Base-by-base conservation (phyloP, 1,140 invertebrate species). In the Drosophila seguyi region DNA sequence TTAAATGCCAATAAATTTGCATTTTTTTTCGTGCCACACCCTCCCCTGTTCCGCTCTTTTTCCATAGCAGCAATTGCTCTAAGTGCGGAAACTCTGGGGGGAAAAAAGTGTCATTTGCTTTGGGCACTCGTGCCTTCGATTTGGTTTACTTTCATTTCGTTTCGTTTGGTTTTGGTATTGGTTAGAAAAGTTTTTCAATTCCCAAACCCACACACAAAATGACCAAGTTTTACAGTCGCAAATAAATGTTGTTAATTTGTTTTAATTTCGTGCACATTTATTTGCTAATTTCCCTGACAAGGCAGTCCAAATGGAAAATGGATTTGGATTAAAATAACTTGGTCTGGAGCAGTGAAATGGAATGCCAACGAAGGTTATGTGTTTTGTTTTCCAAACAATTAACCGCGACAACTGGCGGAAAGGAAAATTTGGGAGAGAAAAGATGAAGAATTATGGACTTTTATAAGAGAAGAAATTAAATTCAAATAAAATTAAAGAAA, bases 181-280 rank as follows among this genome's bases (percentile, higher is more conserved):
- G 31, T 57, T 18, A 34, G 36, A 78, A 78, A 87, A 87, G 66
- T 87, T 87, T 87, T 87, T 87, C 84, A 87, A 87, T 87, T 84
- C 63, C 67, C 79, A 36, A 60, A 76, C 55, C 65, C 73, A 66
- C 73, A 72, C 65, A 74, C 41, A 13, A 0, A 85, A 76, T 87
- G 79, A 48, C 79, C 79, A 87, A 86, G 69, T 87, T 87, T 87
- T 63, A 83, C 77, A 79, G 79, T 77, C 75, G 67, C 71, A 84
- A 87, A 83, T 88, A 87, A 87, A 87, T 83, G 83, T 87, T 87
- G 84, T 88, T 87, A 87, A 87, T 87, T 87, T 83, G 83, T 88
- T 88, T 87, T 88, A 78, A 83, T 87, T 80, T 77, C 84, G 58
- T 29, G 63, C 62, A 73, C 75, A 82, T 82, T 82, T 78, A 81